Base-by-base conservation (phyloP, 1,140 invertebrate species). In the Cydia amplana region DNA sequence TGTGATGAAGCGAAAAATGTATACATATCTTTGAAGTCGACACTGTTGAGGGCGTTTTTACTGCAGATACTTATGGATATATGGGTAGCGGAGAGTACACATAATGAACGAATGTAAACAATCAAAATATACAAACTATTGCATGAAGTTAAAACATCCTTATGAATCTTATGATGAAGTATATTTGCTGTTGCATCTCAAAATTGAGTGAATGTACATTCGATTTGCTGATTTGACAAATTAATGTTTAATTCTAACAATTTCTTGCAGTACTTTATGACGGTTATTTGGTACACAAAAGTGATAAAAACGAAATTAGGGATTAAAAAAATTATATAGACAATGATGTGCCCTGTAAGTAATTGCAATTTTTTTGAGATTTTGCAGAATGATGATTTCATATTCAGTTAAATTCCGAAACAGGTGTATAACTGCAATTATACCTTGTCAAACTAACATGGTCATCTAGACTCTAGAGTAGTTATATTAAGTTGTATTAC, bases 161-260 rank as follows among this genome's bases (percentile, higher is more conserved):
- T n/a, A 51, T 51, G n/a, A 2, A 16, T 4, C n/a, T n/a, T n/a
- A 51, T 51, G n/a, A 51, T n/a, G 4, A 18, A 18, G 49, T 51
- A 51, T 51, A 49, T 3, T 40, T 18, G 32, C 12, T 70, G 36
- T 32, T 20, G 12, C 23, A 49, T 73, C 43, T 70, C 65, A 18
- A 73, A 51, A 51, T 73, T 73, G 43, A 73, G 43, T 49, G 36
- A 72, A 73, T 49, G 23, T 46, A 18, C 25, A 67, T 40, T 23
- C 16, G 10, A 23, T 60, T 60, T 18, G 20, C 55, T 9, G 18
- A 23, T 60, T 60, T 60, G 55, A 60, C 55, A 10, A 18, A 51
- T 51, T 6, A n/a, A 60, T 55, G 51, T 18, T 55, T 55, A 2
- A 6, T 55, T n/a, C 7, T 18, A 16, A 18, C 16, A 5, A 1